Percentiles rank a stretch among this genome's conserved stretches.
phyloP scores from a whole-genome alignment of 2,888 invertebrate genomes.

The Alloscopus bannaensis region DNA sequence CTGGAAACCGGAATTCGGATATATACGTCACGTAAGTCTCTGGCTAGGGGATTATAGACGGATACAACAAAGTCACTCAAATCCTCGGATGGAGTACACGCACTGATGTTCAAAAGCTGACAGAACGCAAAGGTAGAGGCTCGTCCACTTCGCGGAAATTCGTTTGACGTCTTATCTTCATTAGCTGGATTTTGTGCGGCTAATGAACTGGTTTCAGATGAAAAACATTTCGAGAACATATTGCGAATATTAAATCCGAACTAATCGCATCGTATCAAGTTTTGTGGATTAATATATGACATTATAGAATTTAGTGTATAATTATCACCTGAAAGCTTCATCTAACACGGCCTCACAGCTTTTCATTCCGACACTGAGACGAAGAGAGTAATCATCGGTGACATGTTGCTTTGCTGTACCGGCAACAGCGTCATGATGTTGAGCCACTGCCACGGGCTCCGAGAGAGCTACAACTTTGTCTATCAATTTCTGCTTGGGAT shows the following conservation, averaged over 20 bases:
- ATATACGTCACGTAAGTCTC: constrained; percentile 75
- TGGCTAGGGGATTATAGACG: constrained; percentile 81
- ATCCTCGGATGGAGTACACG: constrained; percentile 78
- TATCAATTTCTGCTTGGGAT: constrained; percentile 32
- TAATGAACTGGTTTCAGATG: too few species aligned
- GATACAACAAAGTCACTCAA: constrained; percentile 78
- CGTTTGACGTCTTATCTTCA: constrained; percentile 22
- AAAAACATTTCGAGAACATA: too few species aligned
- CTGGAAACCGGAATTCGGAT: constrained; percentile 69
- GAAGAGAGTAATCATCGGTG: constrained; percentile 89
- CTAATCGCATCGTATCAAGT: too few species aligned
- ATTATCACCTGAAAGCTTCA: constrained; percentile 79
- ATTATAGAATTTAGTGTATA: too few species aligned
- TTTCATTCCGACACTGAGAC: constrained; percentile 83
- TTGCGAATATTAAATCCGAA: too few species aligned
- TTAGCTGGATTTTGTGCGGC: too few species aligned
- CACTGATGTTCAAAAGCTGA: constrained; percentile 80
- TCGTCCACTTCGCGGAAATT: constrained; percentile 24
- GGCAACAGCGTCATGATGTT: constrained; percentile 93
- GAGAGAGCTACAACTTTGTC: constrained; percentile 64
- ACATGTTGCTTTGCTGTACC: constrained; percentile 92
- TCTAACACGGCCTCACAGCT: constrained; percentile 79
- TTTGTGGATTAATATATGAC: too few species aligned
- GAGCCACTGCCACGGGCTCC: constrained; percentile 77
- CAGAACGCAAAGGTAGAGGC: constrained; percentile 75